Evolutionary conservation across 2,797 vertebrate genomes (phyloP).

Genomic region (Melanotaenia nigrans): DNA sequence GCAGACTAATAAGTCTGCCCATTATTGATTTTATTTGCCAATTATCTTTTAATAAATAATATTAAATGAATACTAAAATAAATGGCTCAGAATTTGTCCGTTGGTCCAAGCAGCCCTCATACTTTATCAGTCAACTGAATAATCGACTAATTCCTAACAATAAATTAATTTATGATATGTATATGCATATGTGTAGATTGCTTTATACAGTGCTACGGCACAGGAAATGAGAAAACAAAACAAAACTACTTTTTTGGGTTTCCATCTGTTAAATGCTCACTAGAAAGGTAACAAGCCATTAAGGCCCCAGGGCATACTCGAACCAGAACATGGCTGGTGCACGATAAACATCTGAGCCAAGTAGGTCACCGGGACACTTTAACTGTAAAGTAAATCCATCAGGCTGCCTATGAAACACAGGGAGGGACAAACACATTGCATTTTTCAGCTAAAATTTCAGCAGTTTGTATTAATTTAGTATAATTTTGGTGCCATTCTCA

Average conservation of each 20-base stretch:
- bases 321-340: slow-evolving; percentile 62
- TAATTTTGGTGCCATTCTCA: neutral
- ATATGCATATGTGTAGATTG: neutral
- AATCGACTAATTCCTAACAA: no score
- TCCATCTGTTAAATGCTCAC: slow-evolving; percentile 64
- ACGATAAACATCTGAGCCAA: slow-evolving; percentile 70
- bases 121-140: neutral
- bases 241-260: slow-evolving; percentile 16
- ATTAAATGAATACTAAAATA: neutral
- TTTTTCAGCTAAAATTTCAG: neutral
- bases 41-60: slow-evolving; percentile 7
- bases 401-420: slow-evolving; percentile 44
- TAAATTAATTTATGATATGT: neutral
- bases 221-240: neutral
- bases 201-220: neutral
- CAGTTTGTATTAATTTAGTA: neutral
- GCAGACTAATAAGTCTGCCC: slow-evolving; percentile 1
- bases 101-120: neutral
- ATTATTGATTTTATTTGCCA: slow-evolving; percentile 19
- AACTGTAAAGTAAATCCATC: slow-evolving; percentile 55
- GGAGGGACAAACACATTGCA: neutral
- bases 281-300: slow-evolving; percentile 57
- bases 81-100: neutral
- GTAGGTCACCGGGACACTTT: slow-evolving; percentile 66
- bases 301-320: slow-evolving; percentile 50